Evolutionary conservation across 2,888 invertebrate species (phyloP).

Genomic region (Pandemis corylana): DNA sequence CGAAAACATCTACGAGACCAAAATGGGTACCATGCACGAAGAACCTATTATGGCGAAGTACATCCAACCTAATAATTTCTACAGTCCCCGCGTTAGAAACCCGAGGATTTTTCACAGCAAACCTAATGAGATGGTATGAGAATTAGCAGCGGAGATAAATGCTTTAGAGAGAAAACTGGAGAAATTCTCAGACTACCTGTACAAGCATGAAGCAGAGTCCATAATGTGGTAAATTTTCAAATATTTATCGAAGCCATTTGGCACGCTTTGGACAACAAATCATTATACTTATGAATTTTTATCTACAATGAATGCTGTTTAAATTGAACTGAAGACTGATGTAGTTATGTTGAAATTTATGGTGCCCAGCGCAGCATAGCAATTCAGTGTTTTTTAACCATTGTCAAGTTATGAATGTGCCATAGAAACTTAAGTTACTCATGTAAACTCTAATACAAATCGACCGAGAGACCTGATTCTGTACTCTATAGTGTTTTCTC

Average conservation of each 20-base stretch:
- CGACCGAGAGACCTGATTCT: not conserved
- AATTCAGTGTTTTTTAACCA: not conserved
- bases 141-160: conserved; percentile 83
- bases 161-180: conserved; percentile 82
- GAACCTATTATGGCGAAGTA: conserved; percentile 78
- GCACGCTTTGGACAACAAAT: not conserved
- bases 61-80: conserved; percentile 79
- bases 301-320: not conserved
- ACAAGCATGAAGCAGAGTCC: conserved; percentile 84
- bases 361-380: not conserved
- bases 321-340: conserved; percentile 1
- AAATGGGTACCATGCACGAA: conserved; percentile 63
- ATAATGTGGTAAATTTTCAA: conserved; percentile 82
- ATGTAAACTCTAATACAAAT: conserved; percentile 11
- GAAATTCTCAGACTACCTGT: conserved; percentile 79
- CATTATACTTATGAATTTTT: no score
- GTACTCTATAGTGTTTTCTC: conserved; percentile 71
- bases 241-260: not conserved
- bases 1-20: conserved; percentile 75
- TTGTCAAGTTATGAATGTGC: conserved; percentile 48
- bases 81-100: conserved; percentile 78
- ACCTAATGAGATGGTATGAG: conserved; percentile 83
- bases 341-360: not conserved
- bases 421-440: conserved; percentile 49
- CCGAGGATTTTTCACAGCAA: conserved; percentile 77